Evolutionary conservation across 2,113 vertebrate species (phyloP).

Genomic region (Myrmecophaga tridactyla): DNA sequence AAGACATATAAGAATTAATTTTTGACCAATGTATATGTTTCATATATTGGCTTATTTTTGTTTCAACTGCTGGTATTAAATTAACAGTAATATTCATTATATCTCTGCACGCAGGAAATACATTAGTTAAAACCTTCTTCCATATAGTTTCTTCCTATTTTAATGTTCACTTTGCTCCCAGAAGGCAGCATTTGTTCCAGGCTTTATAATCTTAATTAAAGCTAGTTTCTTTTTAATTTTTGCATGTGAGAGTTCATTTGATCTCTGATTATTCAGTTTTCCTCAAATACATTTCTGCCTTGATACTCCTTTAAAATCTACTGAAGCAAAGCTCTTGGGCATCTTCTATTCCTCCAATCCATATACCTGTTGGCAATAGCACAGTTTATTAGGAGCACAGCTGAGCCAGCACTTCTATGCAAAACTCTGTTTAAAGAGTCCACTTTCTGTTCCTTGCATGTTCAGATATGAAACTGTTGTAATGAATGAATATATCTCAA

Average conservation of each 20-base stretch:
- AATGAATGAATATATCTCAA: not conserved
- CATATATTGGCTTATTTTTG: not conserved
- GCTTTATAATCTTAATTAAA: not conserved
- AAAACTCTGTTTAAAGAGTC: not conserved
- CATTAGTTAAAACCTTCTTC: not conserved
- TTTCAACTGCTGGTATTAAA: not conserved
- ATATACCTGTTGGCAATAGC: fast-evolving
- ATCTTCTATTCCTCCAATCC: fast-evolving
- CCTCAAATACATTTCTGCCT: not conserved
- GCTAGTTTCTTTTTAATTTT: not conserved
- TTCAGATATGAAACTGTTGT: not conserved
- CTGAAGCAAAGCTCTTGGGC: not conserved
- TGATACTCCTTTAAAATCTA: not conserved
- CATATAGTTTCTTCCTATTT: not conserved
- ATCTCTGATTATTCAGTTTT: not conserved
- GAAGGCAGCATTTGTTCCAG: not conserved
- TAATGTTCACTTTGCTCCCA: not conserved
- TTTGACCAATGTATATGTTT: not conserved
- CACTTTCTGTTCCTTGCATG: not conserved
- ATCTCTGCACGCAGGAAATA: not conserved
- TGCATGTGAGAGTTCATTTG: not conserved
- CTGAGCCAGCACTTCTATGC: not conserved
- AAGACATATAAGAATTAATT: not conserved
- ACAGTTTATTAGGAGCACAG: not conserved
- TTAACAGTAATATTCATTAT: not conserved